A percentile compares a stretch with the other conserved stretches of the same genome.
phyloP scores from a whole-genome alignment of 1,140 invertebrate species.

The Hylyphantes graminicola region DNA sequence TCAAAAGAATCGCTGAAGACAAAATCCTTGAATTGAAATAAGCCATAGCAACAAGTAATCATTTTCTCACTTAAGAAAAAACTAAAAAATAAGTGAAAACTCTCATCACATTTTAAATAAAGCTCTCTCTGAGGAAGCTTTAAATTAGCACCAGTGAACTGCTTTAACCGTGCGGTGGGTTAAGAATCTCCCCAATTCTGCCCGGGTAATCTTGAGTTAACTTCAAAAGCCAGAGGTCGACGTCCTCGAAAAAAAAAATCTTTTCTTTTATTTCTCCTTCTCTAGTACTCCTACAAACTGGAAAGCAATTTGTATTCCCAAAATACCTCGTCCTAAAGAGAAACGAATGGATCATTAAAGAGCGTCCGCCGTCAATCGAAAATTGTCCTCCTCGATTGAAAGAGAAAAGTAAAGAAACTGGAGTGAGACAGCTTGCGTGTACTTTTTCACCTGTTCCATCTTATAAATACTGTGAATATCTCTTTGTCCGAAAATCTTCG shows the following conservation, averaged over 20 bases:
- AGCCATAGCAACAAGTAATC: too few relatives aligned
- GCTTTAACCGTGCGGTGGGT: background rate
- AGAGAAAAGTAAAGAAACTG: background rate
- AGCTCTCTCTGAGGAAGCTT: background rate
- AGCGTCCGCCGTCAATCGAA: background rate
- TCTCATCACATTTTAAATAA: background rate
- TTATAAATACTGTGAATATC: too few relatives aligned
- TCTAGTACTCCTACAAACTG: constrained; percentile 8
- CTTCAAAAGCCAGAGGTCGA: constrained; percentile 1
- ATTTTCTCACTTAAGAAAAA: background rate
- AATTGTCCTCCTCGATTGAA: background rate
- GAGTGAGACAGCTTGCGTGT: too few relatives aligned
- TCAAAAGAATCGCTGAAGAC: too few relatives aligned
- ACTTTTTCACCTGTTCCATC: too few relatives aligned
- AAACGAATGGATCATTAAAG: constrained; percentile 28
- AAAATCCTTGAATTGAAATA: too few relatives aligned
- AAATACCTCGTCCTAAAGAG: constrained; percentile 18
- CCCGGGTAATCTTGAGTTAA: background rate
- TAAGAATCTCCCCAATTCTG: background rate
- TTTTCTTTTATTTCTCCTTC: background rate
- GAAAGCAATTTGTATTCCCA: constrained; percentile 35
- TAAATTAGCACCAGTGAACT: background rate
- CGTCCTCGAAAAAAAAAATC: background rate
- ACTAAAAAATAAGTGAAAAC: background rate
- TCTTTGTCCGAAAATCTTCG: too few relatives aligned